phyloP scores from a whole-genome alignment of 2,888 invertebrate species.

The Trichogramma evanescens region DNA sequence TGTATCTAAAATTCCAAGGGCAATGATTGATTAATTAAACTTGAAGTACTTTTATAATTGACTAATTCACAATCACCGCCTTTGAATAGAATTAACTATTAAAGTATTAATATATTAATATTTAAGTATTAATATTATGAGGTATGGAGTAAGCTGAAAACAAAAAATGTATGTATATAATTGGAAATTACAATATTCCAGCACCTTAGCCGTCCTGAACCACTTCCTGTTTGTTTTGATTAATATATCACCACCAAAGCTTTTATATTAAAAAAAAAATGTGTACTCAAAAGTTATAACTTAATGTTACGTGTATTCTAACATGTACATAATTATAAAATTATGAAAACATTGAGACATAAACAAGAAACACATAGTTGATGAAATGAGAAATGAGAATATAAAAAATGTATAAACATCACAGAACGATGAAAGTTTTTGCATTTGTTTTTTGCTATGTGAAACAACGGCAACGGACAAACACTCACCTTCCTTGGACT shows the following conservation, averaged over 20 bases:
- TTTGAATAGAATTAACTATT: too few relatives aligned
- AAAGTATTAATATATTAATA: too few relatives aligned
- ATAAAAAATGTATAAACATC: background rate
- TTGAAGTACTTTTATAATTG: too few relatives aligned
- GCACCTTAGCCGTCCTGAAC: conserved; percentile 16
- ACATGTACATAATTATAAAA: background rate
- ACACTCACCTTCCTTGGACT: conserved; percentile 46
- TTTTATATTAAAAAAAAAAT: background rate
- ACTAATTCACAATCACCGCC: too few relatives aligned
- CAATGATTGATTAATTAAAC: too few relatives aligned
- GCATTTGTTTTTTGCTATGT: background rate
- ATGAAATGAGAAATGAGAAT: background rate
- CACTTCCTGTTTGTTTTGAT: conserved; percentile 4
- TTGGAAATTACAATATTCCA: conserved; percentile 19
- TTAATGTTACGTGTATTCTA: background rate
- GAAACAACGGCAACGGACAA: conserved; percentile 25
- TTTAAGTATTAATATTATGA: too few relatives aligned
- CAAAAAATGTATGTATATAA: conserved; percentile 12
- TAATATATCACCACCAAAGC: background rate
- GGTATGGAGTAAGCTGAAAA: conserved; percentile 15
- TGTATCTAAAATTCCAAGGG: background rate
- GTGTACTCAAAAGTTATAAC: background rate
- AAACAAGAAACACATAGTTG: background rate
- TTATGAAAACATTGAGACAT: background rate
- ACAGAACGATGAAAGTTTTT: background rate